Conservation (phyloP, 2,888 invertebrate genomes). For the Microctonus aethiopoides region DNA sequence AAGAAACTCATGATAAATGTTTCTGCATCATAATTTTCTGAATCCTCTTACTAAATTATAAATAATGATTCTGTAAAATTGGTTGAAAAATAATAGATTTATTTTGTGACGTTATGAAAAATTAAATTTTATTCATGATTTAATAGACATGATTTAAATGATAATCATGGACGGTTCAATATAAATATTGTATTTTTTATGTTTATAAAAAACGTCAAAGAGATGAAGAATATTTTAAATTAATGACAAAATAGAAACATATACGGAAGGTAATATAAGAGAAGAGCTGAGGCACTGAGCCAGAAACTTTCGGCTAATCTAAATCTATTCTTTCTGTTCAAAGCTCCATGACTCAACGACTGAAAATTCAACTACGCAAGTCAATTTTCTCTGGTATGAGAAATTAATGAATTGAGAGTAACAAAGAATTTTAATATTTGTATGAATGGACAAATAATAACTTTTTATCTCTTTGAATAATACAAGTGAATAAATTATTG, state of each 20-base stretch:
- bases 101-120: no score
- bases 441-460: neutral
- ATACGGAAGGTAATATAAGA: neutral
- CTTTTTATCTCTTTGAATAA: neutral
- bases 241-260: neutral
- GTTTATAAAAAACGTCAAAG: no score
- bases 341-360: conserved; percentile 25
- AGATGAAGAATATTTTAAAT: no score
- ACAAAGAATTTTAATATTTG: neutral
- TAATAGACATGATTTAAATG: no score
- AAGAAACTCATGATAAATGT: no score
- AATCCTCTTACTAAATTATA: no score
- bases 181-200: no score
- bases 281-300: conserved; percentile 1
- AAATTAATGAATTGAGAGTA: neutral
- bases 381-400: neutral
- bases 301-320: conserved; percentile 9
- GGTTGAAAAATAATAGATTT: no score
- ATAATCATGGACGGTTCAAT: no score
- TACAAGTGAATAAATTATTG: neutral
- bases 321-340: neutral
- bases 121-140: no score
- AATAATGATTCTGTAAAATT: no score
- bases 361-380: conserved; percentile 13
- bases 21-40: no score